Evolutionary conservation across 1,140 invertebrate species (phyloP), one percentile per base, ranked within the genome.

Genomic region (Copidosoma floridanum): DNA sequence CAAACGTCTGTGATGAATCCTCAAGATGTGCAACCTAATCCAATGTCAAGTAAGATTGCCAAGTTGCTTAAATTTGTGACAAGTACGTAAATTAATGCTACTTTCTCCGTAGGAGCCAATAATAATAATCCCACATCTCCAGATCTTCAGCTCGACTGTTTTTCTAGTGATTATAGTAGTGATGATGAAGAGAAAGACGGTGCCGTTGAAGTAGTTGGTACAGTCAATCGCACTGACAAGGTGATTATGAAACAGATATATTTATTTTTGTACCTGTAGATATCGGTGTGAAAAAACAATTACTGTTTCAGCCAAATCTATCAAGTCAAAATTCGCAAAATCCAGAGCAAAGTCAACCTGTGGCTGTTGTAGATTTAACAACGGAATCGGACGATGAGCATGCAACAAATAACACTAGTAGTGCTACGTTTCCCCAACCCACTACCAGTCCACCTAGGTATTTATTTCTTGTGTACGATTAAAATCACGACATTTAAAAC

Each of bases 71-170:
- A n/a, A n/a, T n/a, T n/a, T n/a, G n/a, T 29, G 26, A 52, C 20
- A n/a, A 37, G 61, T 29, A 41, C 35, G 50, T 32, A 54, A 61
- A 64, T 58, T 65, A 54, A 62, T 60, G 6, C 40, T 52, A 21
- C 7, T 47, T 24, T 20, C 37, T 46, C 46, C 26, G 3, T 50
- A 75, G 76, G 63, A 67, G 68, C 61, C 46, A 77, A 81, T 65
- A 77, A 81, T 65, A 81, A 83, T 63, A 84, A 84, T 12, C 81
- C 89, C 56, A 83, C 85, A 20, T 88, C 89, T n/a, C 89, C 89
- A 3, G 89, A 92, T 78, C 76, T 92, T 32, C 90, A 91, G 74
- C 75, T 92, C 44, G 88, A 92, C 70, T 92, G 89, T 87, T 82
- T 86, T 0, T 88, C 86, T 0, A 73, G 78, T 65, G 53, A 51